Evolutionary conservation across 2,888 invertebrate species (phyloP), one percentile per base, ranked within the genome.

Genomic region (Cepaea hortensis): DNA sequence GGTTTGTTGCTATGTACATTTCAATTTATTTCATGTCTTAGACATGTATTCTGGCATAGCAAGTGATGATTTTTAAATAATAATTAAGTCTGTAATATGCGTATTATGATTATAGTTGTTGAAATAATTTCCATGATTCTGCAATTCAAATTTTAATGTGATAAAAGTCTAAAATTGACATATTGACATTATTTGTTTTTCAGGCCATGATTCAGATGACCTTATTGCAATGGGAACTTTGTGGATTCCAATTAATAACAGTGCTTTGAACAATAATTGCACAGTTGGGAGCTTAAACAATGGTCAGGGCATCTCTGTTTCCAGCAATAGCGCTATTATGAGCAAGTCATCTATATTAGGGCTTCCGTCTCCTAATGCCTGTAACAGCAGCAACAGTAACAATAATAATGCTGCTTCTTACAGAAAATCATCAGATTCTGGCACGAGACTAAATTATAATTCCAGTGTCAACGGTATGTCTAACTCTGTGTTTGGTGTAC

Each of bases 191-290:
- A 35, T 68, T 50, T 68, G 46, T 70, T 87, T 35, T 62, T 68
- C 89, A 93, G 93, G 91, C 79, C 89, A 91, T 81, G 91, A 92
- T 35, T 88, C 90, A 15, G 93, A 93, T 85, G 92, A 93, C 87
- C 89, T 93, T 61, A 91, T 93, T 87, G 93, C 93, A 73, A 93
- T 92, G 92, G 93, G 92, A 84, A 92, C 93, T 62, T 83, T 92
- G 50, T 93, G 92, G 91, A 92, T 90, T 86, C 92, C 92, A 48
- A 80, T 75, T 62, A 84, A 73, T 46, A 87, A 84, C 48, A 87
- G 70, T 50, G 68, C 20, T 55, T 20, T 46, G 23, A 76, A 6
- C 23, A 85, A 55, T 23, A 82, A 35, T 68, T 73, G 50, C 20
- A 85, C 20, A 46, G 81, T n/a, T 75, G 46, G 35, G 20, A 73